A percentile compares a stretch with the other conserved stretches of the same genome.
Conservation (phyloP, 2,113 vertebrate species). For the Salvator merianae region DNA sequence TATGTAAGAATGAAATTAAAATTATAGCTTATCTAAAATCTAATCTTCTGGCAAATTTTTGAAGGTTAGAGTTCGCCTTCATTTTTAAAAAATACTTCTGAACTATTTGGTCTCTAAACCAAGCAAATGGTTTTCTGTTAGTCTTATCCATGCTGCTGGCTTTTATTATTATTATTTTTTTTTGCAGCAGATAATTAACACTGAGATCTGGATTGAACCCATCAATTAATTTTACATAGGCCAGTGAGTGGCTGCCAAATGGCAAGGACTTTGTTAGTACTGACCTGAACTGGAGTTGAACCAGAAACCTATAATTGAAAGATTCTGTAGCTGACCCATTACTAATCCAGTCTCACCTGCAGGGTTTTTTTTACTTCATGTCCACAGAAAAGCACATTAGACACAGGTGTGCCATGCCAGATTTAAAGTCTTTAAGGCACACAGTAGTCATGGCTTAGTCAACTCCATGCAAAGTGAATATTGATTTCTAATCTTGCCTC, state of each 20-base stretch:
- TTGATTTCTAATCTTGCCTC: not conserved
- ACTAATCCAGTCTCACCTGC: slow-evolving; percentile 9
- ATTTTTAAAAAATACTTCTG: not conserved
- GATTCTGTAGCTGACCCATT: slow-evolving; percentile 40
- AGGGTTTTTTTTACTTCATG: slow-evolving; percentile 35
- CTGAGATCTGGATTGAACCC: not conserved
- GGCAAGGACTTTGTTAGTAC: slow-evolving; percentile 22
- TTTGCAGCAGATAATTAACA: accelerated
- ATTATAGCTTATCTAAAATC: not conserved
- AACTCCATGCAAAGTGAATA: not conserved
- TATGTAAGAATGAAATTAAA: not conserved
- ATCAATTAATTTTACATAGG: slow-evolving; percentile 27
- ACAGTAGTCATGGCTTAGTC: not conserved
- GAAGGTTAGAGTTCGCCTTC: not conserved
- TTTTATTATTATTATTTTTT: not conserved
- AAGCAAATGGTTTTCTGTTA: slow-evolving; percentile 15
- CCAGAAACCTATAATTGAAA: slow-evolving; percentile 16
- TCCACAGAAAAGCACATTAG: slow-evolving; percentile 14
- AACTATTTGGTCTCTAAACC: not conserved
- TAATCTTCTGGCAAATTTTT: not conserved
- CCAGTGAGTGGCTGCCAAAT: not conserved
- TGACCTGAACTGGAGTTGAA: slow-evolving; percentile 13
- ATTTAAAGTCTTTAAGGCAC: slow-evolving; percentile 20
- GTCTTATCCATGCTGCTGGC: not conserved
- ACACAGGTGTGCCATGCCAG: not conserved